Evolutionary conservation across 2,797 vertebrate genomes (phyloP).

Genomic region (Pyrrhura leucotis): DNA sequence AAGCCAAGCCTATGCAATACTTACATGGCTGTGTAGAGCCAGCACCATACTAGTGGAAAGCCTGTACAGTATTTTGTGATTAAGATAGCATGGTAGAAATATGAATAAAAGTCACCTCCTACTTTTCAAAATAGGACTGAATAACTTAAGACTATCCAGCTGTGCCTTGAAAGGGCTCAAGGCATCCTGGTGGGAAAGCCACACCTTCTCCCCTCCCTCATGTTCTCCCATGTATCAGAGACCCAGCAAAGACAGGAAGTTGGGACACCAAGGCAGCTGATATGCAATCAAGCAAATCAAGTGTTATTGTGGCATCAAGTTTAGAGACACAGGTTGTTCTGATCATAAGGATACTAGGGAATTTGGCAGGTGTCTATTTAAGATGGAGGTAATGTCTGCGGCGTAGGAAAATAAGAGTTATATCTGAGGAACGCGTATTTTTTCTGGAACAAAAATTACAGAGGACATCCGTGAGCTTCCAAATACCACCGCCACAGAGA

Average conservation of each 20-base stretch:
- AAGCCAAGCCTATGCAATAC: neutral
- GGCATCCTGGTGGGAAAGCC: neutral
- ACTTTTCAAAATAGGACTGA: neutral
- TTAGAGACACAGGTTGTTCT: neutral
- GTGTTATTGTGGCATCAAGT: neutral
- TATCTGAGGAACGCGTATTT: neutral
- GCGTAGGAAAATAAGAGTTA: neutral
- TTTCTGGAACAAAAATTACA: neutral
- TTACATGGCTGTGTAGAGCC: neutral
- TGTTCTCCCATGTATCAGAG: neutral
- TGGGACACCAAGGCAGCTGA: neutral
- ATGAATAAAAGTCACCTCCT: rapidly evolving
- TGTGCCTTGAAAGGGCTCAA: neutral
- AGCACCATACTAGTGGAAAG: neutral
- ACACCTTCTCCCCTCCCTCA: neutral
- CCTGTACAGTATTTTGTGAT: neutral
- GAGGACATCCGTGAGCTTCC: neutral
- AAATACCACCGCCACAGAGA: neutral
- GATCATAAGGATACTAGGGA: neutral
- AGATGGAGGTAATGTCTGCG: neutral
- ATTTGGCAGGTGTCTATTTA: neutral
- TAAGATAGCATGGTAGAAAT: neutral
- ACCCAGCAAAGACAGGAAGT: neutral
- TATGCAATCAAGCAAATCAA: rapidly evolving
- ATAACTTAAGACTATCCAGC: neutral